These are phyloP conservation scores for Gadopsis bispinosus DNA, from an alignment of 2,797 vertebrate species.

Conservation along the genomic window DNA sequence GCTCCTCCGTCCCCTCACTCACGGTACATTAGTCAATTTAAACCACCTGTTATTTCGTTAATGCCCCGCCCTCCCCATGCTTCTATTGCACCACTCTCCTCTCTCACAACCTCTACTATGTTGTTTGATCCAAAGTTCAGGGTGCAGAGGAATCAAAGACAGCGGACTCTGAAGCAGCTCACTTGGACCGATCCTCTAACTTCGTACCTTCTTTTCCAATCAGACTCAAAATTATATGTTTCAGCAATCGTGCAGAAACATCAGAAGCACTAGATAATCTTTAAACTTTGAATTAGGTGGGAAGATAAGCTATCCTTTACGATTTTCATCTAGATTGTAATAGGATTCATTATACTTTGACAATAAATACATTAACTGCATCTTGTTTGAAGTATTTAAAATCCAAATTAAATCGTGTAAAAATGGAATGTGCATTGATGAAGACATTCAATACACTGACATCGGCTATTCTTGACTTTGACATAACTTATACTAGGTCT, in stretches of 20 bases:
- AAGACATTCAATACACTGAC: too few species aligned
- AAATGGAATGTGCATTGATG: too few species aligned
- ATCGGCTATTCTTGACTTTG: too few species aligned
- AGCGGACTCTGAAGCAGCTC: not conserved
- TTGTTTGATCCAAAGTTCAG: slow-evolving; percentile 14
- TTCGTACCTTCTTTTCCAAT: not conserved
- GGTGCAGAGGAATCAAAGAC: not conserved
- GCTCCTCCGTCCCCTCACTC: not conserved
- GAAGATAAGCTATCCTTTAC: too few species aligned
- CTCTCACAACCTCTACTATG: not conserved
- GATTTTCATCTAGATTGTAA: too few species aligned
- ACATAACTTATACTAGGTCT: too few species aligned
- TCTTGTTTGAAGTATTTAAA: too few species aligned
- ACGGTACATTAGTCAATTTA: not conserved
- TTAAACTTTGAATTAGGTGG: too few species aligned
- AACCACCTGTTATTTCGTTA: not conserved
- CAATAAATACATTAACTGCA: too few species aligned
- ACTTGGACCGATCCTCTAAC: not conserved
- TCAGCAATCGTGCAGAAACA: not conserved
- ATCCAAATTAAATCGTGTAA: too few species aligned
- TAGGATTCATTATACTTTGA: too few species aligned
- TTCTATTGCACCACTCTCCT: not conserved
- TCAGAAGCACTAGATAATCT: not conserved
- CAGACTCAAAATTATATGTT: not conserved
- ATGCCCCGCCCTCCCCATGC: not conserved